Evolutionary conservation across 2,113 vertebrate species (phyloP), one percentile per base, ranked within the genome.

Genomic region (Nibea albiflora): DNA sequence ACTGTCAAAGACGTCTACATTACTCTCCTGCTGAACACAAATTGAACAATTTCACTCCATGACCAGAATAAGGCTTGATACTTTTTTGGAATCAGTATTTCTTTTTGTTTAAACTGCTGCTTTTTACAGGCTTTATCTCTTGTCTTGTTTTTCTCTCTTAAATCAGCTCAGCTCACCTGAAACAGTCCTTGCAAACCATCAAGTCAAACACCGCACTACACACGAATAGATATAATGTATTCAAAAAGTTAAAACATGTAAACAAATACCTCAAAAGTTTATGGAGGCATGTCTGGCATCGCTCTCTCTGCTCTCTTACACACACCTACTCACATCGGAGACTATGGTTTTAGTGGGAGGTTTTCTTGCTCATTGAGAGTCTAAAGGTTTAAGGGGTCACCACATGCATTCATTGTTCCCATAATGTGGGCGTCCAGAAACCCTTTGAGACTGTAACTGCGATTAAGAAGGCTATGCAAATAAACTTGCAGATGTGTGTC

Each of bases 321-420:
- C 66, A 68, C 79, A 49, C 3, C 80, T 54, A 85, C 86, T 68
- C 79, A 61, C 26, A 26, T 20, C 39, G 61, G 15, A 68, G 65
- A 39, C 8, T 4, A 11, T 10, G 80, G 66, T 76, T 74, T 65
- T 76, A 50, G 87, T 87, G 69, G 87, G 80, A 85, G 84, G 56
- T 73, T 84, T 90, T 82, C 79, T 39, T 77, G 56, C 75, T 84
- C 61, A 76, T 47, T 83, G 54, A 83, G 28, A 80, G 77, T 82
- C 63, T 78, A 11, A 52, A 87, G 83, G 90, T 72, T 49, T 64
- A 28, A 53, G 72, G 24, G 88, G 83, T 90, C 66, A 42, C 47
- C 6, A 8, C 70, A 73, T 77, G 75, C 78, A 79, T 86, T 71
- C 57, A 73, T 80, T 77, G 70, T 80, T 82, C 67, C 57, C 17